Conservation (phyloP, 2,113 vertebrate genomes). For the Lamprologus speciosus region DNA sequence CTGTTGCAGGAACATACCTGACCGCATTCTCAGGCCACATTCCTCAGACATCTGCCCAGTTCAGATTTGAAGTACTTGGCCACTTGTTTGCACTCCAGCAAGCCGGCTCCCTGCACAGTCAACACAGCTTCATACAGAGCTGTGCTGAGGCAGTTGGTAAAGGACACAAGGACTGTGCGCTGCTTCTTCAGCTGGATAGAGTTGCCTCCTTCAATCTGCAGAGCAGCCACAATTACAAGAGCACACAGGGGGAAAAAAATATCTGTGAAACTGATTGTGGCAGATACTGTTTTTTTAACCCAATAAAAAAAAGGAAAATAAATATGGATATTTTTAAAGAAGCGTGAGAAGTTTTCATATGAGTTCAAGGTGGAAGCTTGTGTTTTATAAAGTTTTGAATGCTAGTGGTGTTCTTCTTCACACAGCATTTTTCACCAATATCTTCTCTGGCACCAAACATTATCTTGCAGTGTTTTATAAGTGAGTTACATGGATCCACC, state of each 20-base stretch:
- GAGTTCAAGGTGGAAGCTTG: background rate
- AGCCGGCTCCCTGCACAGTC: slow-evolving; percentile 30
- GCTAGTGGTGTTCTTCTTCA: background rate
- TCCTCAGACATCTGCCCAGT: background rate
- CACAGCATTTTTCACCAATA: background rate
- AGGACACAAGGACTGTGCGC: slow-evolving; percentile 6
- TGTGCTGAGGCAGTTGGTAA: slow-evolving; percentile 18
- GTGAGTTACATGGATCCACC: background rate
- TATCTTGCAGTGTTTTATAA: background rate
- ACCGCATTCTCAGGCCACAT: slow-evolving; percentile 25
- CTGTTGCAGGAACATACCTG: background rate
- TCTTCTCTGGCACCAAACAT: background rate
- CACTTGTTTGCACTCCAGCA: slow-evolving; percentile 34
- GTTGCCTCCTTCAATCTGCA: slow-evolving; percentile 47
- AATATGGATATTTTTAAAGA: background rate
- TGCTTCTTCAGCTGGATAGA: slow-evolving; percentile 5
- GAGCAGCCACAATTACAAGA: background rate
- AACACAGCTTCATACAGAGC: slow-evolving; percentile 9
- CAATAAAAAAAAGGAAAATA: background rate
- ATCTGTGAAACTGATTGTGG: background rate
- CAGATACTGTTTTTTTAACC: background rate
- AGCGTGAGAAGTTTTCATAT: background rate
- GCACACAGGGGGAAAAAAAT: background rate
- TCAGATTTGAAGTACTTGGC: slow-evolving; percentile 1
- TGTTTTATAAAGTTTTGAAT: background rate